Conservation (phyloP, 2,888 invertebrate genomes). For the Incurvaria masculella region DNA sequence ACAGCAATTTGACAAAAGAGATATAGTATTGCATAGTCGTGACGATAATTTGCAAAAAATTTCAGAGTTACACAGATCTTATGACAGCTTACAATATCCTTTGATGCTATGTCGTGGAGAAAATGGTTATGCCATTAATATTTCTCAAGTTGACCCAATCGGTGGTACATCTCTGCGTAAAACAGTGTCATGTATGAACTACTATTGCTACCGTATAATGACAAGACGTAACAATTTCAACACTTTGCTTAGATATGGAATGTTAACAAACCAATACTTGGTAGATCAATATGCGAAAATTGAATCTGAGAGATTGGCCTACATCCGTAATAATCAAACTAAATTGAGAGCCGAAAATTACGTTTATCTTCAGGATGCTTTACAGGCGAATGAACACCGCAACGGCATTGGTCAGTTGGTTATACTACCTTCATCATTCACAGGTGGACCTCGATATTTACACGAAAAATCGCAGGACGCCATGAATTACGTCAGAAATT, state of each 20-base stretch:
- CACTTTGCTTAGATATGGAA: conserved; percentile 19
- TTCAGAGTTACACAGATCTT: conserved; percentile 20
- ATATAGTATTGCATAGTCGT: conserved; percentile 21
- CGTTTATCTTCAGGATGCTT: conserved; percentile 9
- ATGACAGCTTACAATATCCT: no score
- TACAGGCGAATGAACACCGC: conserved; percentile 1
- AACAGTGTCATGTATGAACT: conserved; percentile 11
- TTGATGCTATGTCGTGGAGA: no score
- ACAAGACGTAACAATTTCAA: conserved; percentile 8
- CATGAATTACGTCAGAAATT: conserved; percentile 16
- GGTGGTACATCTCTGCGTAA: not conserved
- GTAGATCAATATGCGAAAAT: conserved; percentile 15
- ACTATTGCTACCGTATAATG: conserved; percentile 11
- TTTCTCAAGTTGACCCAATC: no score
- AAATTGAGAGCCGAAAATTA: conserved; percentile 10
- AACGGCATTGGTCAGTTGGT: conserved; percentile 10
- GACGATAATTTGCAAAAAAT: conserved; percentile 18
- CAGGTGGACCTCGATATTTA: conserved; percentile 21
- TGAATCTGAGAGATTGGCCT: conserved; percentile 11
- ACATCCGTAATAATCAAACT: conserved; percentile 7
- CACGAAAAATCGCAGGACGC: no score
- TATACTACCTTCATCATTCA: conserved; percentile 18
- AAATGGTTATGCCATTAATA: no score
- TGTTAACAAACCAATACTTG: conserved; percentile 22
- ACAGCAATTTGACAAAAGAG: conserved; percentile 16